Conservation (phyloP, 2,888 invertebrate species). For the Hedychridium roseum region DNA sequence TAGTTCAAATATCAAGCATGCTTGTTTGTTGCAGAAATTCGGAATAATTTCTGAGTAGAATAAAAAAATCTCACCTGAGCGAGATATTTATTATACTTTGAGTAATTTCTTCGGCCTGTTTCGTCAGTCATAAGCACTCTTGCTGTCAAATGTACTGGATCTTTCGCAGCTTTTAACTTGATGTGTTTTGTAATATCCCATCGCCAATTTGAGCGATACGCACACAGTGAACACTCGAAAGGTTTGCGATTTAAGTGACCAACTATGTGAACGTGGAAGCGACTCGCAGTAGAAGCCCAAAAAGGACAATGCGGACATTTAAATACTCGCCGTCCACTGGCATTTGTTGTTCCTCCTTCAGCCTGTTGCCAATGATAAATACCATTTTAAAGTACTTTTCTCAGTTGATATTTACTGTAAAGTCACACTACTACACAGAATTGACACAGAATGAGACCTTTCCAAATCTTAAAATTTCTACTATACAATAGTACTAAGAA, state of each 20-base stretch:
- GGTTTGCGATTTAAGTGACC: slow-evolving; percentile 93
- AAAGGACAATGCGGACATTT: slow-evolving; percentile 93
- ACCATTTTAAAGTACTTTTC: no score
- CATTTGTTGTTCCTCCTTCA: slow-evolving; percentile 49
- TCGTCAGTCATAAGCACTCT: slow-evolving; percentile 91
- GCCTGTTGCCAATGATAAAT: no score
- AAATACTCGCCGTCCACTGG: slow-evolving; percentile 73
- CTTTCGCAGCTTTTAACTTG: slow-evolving; percentile 85
- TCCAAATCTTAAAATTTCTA: no score
- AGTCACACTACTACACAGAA: no score
- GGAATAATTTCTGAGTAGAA: no score
- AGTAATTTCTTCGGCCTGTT: slow-evolving; percentile 88
- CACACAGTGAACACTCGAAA: slow-evolving; percentile 93
- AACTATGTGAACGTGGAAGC: slow-evolving; percentile 93
- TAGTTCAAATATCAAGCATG: neutral
- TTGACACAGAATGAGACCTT: no score
- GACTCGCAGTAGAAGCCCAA: slow-evolving; percentile 91
- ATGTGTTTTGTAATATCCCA: slow-evolving; percentile 98
- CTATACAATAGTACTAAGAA: no score
- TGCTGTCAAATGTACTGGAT: slow-evolving; percentile 81
- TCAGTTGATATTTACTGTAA: no score
- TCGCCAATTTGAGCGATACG: slow-evolving; percentile 94
- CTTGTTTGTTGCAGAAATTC: no score
- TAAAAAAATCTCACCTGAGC: slow-evolving; percentile 70
- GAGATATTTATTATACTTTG: slow-evolving; percentile 91